A percentile compares a stretch with the other conserved stretches of the same genome.
These are phyloP conservation scores for Cyclina sinensis DNA, from an alignment of 1,140 invertebrate species.

Conservation along the genomic window DNA sequence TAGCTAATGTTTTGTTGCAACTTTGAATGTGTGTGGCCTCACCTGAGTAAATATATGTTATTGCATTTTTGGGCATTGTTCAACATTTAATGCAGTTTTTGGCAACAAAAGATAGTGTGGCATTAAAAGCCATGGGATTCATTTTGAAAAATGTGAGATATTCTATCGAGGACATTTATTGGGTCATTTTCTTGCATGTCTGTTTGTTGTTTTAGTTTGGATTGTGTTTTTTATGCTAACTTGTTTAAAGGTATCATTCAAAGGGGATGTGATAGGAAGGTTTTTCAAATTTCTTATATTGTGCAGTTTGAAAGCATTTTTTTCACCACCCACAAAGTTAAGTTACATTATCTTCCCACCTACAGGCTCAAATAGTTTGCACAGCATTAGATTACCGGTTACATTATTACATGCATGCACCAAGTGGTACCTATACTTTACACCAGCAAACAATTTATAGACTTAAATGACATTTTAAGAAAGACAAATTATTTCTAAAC, in stretches of 20 bases:
- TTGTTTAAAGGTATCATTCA: neutral
- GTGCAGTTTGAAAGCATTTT: neutral
- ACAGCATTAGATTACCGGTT: too few species aligned
- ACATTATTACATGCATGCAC: too few species aligned
- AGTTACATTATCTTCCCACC: neutral
- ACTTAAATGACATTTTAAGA: too few species aligned
- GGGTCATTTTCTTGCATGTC: neutral
- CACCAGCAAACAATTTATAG: too few species aligned
- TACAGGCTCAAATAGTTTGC: too few species aligned
- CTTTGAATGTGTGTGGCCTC: neutral
- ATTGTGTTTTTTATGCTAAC: neutral
- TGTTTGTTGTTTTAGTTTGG: neutral
- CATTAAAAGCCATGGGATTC: neutral
- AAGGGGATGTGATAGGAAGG: neutral
- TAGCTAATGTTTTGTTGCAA: neutral
- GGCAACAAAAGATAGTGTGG: neutral
- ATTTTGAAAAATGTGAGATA: neutral
- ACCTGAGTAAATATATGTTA: slow-evolving; percentile 5
- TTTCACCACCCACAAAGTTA: neutral
- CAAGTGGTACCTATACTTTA: too few species aligned
- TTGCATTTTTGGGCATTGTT: slow-evolving; percentile 6
- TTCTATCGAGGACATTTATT: neutral
- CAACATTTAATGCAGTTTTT: neutral
- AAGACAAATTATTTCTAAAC: too few species aligned
- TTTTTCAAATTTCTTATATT: neutral